phyloP scores from a whole-genome alignment of 2,797 vertebrate genomes.

The Artibeus jamaicensis region DNA sequence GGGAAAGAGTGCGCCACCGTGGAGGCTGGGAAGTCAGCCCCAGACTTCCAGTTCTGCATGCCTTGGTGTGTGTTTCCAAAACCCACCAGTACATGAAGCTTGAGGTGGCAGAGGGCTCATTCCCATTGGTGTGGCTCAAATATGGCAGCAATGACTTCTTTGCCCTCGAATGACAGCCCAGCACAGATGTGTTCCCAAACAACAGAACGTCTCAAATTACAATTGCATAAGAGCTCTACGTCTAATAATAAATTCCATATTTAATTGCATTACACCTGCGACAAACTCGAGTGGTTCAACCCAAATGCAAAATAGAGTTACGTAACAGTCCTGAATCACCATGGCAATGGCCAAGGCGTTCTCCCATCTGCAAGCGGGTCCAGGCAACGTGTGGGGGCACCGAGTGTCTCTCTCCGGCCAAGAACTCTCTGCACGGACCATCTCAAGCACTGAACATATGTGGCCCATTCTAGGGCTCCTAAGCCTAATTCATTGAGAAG shows the following conservation, averaged over 20 bases:
- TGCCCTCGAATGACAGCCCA: background rate
- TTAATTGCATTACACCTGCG: conserved; percentile 67
- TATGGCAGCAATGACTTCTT: background rate
- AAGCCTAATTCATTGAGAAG: background rate
- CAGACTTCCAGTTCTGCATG: background rate
- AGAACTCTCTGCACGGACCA: background rate
- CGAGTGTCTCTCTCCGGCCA: background rate
- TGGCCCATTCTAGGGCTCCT: background rate
- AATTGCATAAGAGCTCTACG: background rate
- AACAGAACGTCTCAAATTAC: background rate
- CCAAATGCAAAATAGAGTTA: conserved; percentile 53
- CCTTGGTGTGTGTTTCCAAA: background rate
- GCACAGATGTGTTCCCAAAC: conserved; percentile 37
- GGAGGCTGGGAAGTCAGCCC: background rate
- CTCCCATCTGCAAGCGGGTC: conserved; percentile 25
- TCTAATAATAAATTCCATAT: conserved; percentile 44
- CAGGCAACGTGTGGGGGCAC: background rate
- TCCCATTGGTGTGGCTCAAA: background rate
- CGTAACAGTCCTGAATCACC: conserved; percentile 8
- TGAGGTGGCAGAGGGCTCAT: background rate
- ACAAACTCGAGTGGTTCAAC: conserved; percentile 64
- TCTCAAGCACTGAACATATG: background rate
- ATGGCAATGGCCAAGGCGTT: conserved; percentile 27
- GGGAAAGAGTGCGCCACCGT: background rate
- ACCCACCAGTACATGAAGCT: background rate